phyloP scores from a whole-genome alignment of 2,888 invertebrate genomes.

The Troilus luridus region DNA sequence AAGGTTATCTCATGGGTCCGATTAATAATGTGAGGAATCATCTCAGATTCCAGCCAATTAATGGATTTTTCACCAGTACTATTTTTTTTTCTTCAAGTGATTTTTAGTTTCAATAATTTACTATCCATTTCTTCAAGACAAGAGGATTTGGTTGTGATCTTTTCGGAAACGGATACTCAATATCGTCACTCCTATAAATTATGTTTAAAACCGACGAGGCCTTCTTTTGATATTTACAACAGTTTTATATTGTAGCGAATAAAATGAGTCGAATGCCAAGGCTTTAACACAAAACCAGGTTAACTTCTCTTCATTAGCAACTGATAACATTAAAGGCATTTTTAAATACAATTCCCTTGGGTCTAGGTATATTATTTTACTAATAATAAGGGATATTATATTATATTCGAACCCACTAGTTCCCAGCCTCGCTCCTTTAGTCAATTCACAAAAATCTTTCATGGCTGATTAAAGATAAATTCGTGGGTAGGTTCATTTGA shows the following conservation, averaged over 20 bases:
- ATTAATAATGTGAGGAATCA: not conserved
- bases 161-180: not conserved
- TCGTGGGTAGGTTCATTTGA: too few species aligned
- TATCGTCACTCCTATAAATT: not conserved
- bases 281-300: not conserved
- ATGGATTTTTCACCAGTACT: not conserved
- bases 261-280: not conserved
- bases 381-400: too few species aligned
- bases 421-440: too few species aligned
- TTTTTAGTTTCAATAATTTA: not conserved
- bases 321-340: not conserved
- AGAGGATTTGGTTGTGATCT: not conserved
- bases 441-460: too few species aligned
- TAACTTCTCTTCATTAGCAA: not conserved
- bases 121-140: not conserved
- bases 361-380: too few species aligned
- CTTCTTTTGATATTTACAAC: not conserved
- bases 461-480: too few species aligned
- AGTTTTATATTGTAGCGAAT: not conserved
- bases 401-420: too few species aligned
- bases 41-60: not conserved
- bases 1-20: not conserved
- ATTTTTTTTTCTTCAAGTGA: not conserved
- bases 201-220: not conserved
- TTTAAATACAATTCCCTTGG: not conserved